phyloP scores from a whole-genome alignment of 37 sponge, comb jelly and placozoan species.

The Beroe forskalii region DNA sequence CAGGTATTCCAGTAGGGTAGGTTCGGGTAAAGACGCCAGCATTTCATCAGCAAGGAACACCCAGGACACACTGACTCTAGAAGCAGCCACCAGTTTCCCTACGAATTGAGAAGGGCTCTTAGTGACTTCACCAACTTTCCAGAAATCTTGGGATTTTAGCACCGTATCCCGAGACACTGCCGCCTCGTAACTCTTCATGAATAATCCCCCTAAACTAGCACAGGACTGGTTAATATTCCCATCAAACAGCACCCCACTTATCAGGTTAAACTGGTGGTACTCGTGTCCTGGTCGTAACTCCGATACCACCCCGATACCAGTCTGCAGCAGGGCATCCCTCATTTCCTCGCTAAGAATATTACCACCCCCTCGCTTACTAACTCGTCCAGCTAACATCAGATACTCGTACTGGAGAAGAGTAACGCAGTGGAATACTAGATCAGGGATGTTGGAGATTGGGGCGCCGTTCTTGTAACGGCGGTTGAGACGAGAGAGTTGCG shows the following conservation, averaged over 20 bases:
- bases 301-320: conserved; percentile 20
- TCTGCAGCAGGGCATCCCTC: background rate
- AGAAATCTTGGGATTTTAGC: conserved; percentile 20
- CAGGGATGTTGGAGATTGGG: background rate
- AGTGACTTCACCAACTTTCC: background rate
- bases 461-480: background rate
- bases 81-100: background rate
- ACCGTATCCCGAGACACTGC: background rate
- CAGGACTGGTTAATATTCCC: background rate
- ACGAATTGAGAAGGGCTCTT: background rate
- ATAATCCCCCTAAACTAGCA: background rate
- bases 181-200: conserved; percentile 26
- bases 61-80: background rate
- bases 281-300: conserved; percentile 7
- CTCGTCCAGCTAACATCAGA: background rate
- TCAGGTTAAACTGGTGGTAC: conserved; percentile 50
- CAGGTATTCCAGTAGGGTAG: background rate
- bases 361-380: background rate
- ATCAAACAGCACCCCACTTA: conserved; percentile 26
- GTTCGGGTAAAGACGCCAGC: background rate
- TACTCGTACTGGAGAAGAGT: conserved; percentile 7
- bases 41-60: conserved; percentile 20
- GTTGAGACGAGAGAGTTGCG: background rate
- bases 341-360: background rate
- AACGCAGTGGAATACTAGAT: background rate